Conservation (phyloP, 2,797 vertebrate species). For the Catostomus latipinnis region DNA sequence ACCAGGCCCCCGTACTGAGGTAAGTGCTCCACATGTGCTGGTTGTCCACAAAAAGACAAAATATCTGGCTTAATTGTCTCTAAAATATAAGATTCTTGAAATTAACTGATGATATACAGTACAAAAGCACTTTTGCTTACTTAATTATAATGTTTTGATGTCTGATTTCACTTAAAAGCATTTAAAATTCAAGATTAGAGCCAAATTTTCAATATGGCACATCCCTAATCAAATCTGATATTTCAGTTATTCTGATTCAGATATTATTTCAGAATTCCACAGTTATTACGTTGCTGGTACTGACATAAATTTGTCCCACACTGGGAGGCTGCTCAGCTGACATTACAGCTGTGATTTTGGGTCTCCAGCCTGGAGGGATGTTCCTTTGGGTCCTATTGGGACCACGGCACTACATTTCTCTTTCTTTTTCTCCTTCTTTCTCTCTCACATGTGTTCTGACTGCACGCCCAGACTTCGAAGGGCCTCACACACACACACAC, state of each 20-base stretch:
- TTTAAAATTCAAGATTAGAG: not conserved
- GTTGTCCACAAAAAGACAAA: too few species aligned
- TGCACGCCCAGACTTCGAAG: conserved; percentile 61
- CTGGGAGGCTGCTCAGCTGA: conserved; percentile 42
- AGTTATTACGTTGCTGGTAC: not conserved
- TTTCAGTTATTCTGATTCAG: too few species aligned
- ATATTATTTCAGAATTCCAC: conserved; percentile 19
- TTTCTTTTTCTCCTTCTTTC: conserved; percentile 35
- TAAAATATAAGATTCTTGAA: too few species aligned
- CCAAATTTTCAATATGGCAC: not conserved
- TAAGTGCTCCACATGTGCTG: too few species aligned
- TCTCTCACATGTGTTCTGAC: conserved; percentile 58
- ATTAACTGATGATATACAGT: not conserved
- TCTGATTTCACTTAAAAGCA: not conserved
- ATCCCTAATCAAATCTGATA: not conserved
- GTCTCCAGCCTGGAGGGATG: conserved; percentile 52
- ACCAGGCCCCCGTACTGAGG: too few species aligned
- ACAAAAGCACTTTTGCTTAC: not conserved
- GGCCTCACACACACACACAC: conserved; percentile 43
- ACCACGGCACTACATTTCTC: conserved; percentile 40
- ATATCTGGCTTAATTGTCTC: not conserved
- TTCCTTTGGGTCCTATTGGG: conserved; percentile 61
- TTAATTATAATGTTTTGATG: not conserved
- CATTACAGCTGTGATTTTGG: conserved; percentile 53
- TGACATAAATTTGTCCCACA: conserved; percentile 28